These are phyloP conservation scores for Tiliqua scincoides DNA, from an alignment of 2,113 vertebrate genomes.

Conservation along the genomic window DNA sequence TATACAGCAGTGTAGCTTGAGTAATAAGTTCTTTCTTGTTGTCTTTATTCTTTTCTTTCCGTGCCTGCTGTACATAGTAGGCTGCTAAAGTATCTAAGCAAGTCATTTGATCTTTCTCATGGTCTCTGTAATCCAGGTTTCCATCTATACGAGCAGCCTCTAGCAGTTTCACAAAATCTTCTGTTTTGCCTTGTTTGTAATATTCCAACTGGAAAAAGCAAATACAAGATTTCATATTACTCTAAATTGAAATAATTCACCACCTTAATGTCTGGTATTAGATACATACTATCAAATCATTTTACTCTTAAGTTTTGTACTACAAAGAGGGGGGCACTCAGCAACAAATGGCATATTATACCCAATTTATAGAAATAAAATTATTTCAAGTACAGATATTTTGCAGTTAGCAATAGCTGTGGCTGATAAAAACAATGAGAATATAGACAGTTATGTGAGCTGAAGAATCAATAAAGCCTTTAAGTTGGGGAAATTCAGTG, in stretches of 20 bases:
- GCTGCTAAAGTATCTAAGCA: constrained; percentile 96
- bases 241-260: neutral
- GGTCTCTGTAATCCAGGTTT: constrained; percentile 97
- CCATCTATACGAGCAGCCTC: constrained; percentile 98
- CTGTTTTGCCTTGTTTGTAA: constrained; percentile 98
- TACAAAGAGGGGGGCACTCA: neutral
- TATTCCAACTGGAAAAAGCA: constrained; percentile 89
- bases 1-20: constrained; percentile 95
- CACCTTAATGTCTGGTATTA: neutral
- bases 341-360: neutral
- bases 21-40: constrained; percentile 99
- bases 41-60: constrained; percentile 98
- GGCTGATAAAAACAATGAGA: neutral
- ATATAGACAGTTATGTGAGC: neutral
- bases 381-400: neutral
- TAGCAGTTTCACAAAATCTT: constrained; percentile 97
- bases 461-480: neutral
- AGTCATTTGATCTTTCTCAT: constrained; percentile 99
- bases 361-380: neutral
- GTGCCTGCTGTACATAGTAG: constrained; percentile 98
- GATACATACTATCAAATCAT: fast-evolving
- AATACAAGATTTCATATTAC: neutral
- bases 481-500: neutral
- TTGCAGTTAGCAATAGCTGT: fast-evolving
- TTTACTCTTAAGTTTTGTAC: neutral